Evolutionary conservation across 1,140 invertebrate genomes (phyloP), one percentile per base, ranked within the genome.

Genomic region (Hormaphis cornu): DNA sequence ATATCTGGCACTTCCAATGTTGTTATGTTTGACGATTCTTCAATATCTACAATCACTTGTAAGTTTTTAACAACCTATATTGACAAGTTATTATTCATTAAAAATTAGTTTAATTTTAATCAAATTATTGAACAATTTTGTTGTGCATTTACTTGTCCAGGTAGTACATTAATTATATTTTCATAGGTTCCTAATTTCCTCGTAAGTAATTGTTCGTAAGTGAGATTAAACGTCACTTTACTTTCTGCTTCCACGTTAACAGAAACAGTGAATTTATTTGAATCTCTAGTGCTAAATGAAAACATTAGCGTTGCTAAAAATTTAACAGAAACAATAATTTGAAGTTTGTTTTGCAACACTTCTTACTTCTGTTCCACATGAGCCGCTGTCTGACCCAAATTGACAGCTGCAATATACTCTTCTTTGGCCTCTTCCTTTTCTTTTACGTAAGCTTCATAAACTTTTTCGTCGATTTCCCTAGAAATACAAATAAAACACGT

Each of bases 401-500:
- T 76, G 1, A 86, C 81, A 6, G 87, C 86, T 35, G 82, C 74
- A 35, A 82, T 77, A 74, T 87, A 87, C 30, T 82, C 83, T 71
- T 83, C 78, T 74, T 84, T 83, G 0, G 86, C 86, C 77, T 85
- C 82, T 75, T 84, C 80, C 78, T 84, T 85, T 72, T 84, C 82
- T 75, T 84, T 79, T 2, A 84, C 80, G 69, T 81, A 82, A 16
- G 82, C 82, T 71, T 81, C 76, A 71, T 81, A 83, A 1, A 74
- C 73, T 74, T 82, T 79, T 16, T 81, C 81, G 56, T 80, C 79
- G n/a, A 83, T 80, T 74, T 81, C 79, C 78, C 81, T 81, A 72
- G 20, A 71, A 69, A 69, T 28, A n/a, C 20, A 33, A 56, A 30
- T 4, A 63, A 0, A 6, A 9, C 3, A 1, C 3, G 10, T 30